phyloP scores from a whole-genome alignment of 2,113 vertebrate genomes.

The Eidolon helvum region DNA sequence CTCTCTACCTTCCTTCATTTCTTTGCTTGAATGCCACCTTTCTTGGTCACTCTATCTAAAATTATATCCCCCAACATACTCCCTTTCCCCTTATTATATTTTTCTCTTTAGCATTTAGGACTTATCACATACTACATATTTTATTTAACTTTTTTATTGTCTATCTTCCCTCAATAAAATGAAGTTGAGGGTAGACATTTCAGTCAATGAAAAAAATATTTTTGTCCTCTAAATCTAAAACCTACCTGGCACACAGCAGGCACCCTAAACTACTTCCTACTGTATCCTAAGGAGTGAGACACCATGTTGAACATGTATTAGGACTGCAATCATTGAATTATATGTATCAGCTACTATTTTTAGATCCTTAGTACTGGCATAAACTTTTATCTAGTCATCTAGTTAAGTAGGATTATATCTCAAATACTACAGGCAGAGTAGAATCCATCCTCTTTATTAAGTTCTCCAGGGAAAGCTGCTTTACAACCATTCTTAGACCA shows the following conservation, averaged over 20 bases:
- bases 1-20: background rate
- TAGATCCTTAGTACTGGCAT: background rate
- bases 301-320: background rate
- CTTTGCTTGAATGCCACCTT: background rate
- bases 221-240: background rate
- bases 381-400: constrained; percentile 2
- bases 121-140: background rate
- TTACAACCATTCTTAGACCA: constrained; percentile 30
- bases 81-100: background rate
- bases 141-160: constrained; percentile 6
- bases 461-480: constrained; percentile 16
- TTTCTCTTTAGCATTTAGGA: background rate
- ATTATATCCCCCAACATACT: background rate
- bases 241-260: background rate
- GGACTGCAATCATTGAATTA: background rate
- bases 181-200: background rate
- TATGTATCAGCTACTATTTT: constrained; percentile 37
- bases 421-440: background rate
- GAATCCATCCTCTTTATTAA: constrained; percentile 23
- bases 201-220: background rate
- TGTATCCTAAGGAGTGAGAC: background rate
- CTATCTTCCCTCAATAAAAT: constrained; percentile 13
- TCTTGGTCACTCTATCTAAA: background rate
- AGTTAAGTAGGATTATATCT: constrained; percentile 44
- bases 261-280: background rate